phyloP scores from a whole-genome alignment of 2,797 vertebrate species.

The Ciconia nigra region DNA sequence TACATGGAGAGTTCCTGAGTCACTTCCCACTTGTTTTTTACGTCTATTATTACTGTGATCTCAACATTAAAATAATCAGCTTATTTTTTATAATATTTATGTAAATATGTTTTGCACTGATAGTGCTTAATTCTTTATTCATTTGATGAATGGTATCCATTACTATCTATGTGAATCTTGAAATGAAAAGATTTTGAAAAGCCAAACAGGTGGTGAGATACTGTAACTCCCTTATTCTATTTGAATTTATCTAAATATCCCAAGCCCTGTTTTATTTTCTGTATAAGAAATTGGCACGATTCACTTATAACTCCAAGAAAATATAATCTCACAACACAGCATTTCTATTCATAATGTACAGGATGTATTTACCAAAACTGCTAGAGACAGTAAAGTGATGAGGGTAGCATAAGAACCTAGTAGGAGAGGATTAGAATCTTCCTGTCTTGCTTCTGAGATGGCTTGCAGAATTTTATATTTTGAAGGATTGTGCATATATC shows the following conservation, averaged over 20 bases:
- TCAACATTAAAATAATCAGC: neutral
- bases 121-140: slow-evolving; percentile 4
- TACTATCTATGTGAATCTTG: neutral
- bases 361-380: neutral
- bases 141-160: neutral
- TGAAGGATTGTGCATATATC: neutral
- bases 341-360: neutral
- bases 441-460: neutral
- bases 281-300: neutral
- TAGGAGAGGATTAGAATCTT: neutral
- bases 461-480: neutral
- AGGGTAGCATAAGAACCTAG: neutral
- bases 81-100: neutral
- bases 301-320: neutral
- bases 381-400: neutral
- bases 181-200: slow-evolving; percentile 2
- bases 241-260: neutral
- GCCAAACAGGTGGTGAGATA: neutral
- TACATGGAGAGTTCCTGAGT: neutral
- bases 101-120: neutral
- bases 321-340: neutral
- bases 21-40: neutral
- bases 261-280: neutral
- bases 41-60: neutral
- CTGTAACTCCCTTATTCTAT: neutral